Evolutionary conservation across 64 coral and sea anemone species (phyloP).

Genomic region (Astreopora myriophthalma): DNA sequence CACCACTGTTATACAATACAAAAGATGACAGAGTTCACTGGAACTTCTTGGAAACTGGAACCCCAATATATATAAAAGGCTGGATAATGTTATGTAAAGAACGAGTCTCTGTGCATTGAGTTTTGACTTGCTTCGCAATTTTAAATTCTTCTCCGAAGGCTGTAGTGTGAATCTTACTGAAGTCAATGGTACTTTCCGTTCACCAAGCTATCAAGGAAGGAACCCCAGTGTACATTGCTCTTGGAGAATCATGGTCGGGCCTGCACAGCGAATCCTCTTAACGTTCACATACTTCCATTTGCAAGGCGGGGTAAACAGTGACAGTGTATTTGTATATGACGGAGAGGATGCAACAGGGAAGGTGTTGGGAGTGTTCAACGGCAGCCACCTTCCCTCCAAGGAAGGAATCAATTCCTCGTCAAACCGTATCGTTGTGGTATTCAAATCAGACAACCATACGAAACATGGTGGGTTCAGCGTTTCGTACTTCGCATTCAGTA

Average conservation of each 20-base stretch:
- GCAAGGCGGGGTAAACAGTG: background rate
- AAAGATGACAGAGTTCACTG: too few species aligned
- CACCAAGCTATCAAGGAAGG: background rate
- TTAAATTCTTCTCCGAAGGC: background rate
- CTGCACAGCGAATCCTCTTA: background rate
- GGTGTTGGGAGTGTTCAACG: conserved; percentile 15
- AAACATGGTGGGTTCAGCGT: background rate
- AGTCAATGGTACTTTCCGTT: background rate
- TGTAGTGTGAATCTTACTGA: background rate
- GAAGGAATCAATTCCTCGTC: conserved; percentile 9
- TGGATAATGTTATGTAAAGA: too few species aligned
- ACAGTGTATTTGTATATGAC: conserved; percentile 11
- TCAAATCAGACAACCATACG: conserved; percentile 8
- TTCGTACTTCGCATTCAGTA: background rate
- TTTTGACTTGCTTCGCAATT: background rate
- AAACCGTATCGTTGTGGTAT: conserved; percentile 9
- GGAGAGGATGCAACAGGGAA: background rate
- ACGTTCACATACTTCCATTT: background rate
- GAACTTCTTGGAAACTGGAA: too few species aligned
- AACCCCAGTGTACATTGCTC: conserved; percentile 9
- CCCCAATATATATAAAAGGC: too few species aligned
- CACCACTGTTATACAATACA: too few species aligned
- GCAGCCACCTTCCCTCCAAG: background rate
- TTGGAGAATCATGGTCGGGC: conserved; percentile 12
- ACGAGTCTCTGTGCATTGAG: too few species aligned